Evolutionary conservation across 1,140 invertebrate genomes (phyloP), one percentile per base, ranked within the genome.

Genomic region (Temnothorax longispinosus): DNA sequence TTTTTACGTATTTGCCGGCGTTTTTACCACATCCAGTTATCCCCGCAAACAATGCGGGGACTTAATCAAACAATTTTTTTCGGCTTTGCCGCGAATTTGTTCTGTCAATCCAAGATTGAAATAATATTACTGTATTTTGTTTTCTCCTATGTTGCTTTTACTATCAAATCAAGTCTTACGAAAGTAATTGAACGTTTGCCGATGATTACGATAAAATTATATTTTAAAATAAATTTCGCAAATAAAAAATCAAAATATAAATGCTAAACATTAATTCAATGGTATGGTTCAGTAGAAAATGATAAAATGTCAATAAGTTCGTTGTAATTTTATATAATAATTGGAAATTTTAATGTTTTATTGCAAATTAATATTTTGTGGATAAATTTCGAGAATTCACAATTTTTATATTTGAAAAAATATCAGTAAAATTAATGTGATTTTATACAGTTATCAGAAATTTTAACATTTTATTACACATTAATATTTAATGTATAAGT

Each of bases 71-170:
- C 38, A 60, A 44, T 32, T 71, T 81, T 64, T 78, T 71, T 65
- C 78, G 78, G n/a, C 52, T 69, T 41, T 38, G 21, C n/a, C 35
- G 10, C 21, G 38, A 81, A 81, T 81, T 81, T 81, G 78, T 81
- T 71, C 54, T 67, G 38, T 71, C 78, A 65, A 58, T 44, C 38
- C 13, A 50, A 21, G 52, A 54, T 10, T 38, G 6, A 38, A 69
- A 44, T n/a, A 52, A 11, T 60, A 44, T n/a, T 35, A 13, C 11
- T n/a, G 15, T 71, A 35, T 3, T 75, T 65, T 54, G 11, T 54
- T 67, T 13, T 21, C 44, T 44, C 0, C 52, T 10, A 13, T 6
- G 35, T 58, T 56, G 21, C 10, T 81, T 71, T 27, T 13, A 13
- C 2, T 6, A 56, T 56, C 15, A 6, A 56, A 32, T 71, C 21